A percentile compares a stretch with the other conserved stretches of the same genome.
phyloP scores from a whole-genome alignment of 1,140 invertebrate species.

The Bacillus rossius region DNA sequence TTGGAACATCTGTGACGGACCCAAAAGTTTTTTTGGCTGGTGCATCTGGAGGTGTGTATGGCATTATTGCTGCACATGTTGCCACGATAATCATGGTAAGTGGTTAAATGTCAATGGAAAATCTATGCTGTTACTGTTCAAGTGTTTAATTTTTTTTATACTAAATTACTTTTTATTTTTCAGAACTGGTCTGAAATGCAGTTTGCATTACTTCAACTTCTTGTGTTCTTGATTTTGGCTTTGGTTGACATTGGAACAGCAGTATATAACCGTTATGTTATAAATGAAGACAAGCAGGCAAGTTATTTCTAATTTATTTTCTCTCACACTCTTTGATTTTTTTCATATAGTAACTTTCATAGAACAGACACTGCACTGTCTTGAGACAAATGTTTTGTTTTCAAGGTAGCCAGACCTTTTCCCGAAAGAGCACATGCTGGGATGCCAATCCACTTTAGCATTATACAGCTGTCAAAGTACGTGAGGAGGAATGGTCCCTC shows the following conservation, averaged over 20 bases:
- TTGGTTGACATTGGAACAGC: constrained; percentile 74
- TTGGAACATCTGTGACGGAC: constrained; percentile 87
- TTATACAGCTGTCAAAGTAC: no score
- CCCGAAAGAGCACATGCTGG: no score
- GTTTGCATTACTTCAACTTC: constrained; percentile 70
- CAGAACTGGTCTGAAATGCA: constrained; percentile 93
- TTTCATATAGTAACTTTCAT: not conserved
- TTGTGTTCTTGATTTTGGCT: constrained; percentile 69
- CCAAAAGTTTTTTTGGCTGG: constrained; percentile 83
- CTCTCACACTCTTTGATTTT: not conserved
- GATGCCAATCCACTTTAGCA: no score
- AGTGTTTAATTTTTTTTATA: constrained; percentile 3
- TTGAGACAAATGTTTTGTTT: no score
- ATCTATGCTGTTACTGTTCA: not conserved
- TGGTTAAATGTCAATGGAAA: no score
- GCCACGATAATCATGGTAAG: constrained; percentile 64
- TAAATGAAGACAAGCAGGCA: constrained; percentile 49
- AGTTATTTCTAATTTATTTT: constrained; percentile 4
- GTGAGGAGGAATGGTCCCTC: no score
- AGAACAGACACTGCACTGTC: no score
- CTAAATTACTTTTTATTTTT: constrained; percentile 30
- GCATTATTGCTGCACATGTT: constrained; percentile 90
- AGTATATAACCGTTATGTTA: constrained; percentile 69
- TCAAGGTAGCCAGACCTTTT: no score
- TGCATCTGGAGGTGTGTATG: constrained; percentile 94